Evolutionary conservation across 1,140 invertebrate species (phyloP), one percentile per base, ranked within the genome.

Genomic region (Cepaea nemoralis): DNA sequence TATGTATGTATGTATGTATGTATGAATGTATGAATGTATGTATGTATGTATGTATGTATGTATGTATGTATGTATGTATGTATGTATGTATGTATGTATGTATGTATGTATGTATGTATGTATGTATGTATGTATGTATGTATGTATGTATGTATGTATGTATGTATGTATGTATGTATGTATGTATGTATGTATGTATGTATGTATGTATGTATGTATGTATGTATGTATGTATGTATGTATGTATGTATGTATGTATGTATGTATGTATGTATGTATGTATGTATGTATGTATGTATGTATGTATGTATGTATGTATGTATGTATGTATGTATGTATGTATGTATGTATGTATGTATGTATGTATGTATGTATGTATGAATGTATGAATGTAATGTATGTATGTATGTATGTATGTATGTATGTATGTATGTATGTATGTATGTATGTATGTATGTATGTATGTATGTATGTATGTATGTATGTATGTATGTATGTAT

Each of bases 311-410:
- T 22, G 71, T 74, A n/a, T 74, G 39, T 39, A 45, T 71, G 71
- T 74, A 31, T 74, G 71, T 74, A 40, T 42, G 71, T 74, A n/a
- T 74, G 71, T 74, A 14, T 74, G 71, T 74, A n/a, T 74, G 71
- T 74, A 14, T 74, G 71, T 40, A n/a, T 42, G 71, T 40, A 5
- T 40, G 40, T 74, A 14, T 39, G 40, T 45, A n/a, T 42, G n/a
- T 74, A 14, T 40, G 35, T 74, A 14, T 74, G 71, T 74, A n/a
- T 27, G 40, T 74, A 14, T 42, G 37, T 74, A 22, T 22, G 50
- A 22, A 22, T 55, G 50, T 55, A 22, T 55, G 50, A 22, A 22
- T 55, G 50, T 55, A 22, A 19, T 22, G 50, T 55, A 22, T 14
- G 8, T 8, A 22, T 55, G 50, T 55, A 55, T 22, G 50, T 55